Evolutionary conservation across 1,140 invertebrate genomes (phyloP).

Genomic region (Diploscapter pachys): DNA sequence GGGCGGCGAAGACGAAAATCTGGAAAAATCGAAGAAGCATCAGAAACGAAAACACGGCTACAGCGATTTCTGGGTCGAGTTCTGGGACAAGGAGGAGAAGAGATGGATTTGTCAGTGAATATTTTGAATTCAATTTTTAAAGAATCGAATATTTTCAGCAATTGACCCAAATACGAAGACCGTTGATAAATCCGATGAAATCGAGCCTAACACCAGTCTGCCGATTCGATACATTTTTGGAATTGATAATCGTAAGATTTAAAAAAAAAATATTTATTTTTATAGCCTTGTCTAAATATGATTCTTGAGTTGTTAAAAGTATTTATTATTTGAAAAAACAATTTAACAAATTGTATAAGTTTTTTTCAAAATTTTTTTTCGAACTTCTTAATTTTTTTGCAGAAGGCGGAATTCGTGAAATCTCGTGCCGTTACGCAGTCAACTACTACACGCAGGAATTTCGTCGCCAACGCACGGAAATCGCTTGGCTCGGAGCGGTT

Average conservation of each 20-base stretch:
- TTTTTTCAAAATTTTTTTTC: slow-evolving; percentile 12
- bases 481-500: slow-evolving; percentile 37
- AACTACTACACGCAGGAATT: slow-evolving; percentile 39
- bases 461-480: slow-evolving; percentile 40
- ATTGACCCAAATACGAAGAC: slow-evolving; percentile 24
- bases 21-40: slow-evolving; percentile 3
- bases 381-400: slow-evolving; percentile 15
- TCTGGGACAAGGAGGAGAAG: slow-evolving; percentile 34
- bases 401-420: slow-evolving; percentile 45
- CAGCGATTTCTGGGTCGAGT: slow-evolving; percentile 38
- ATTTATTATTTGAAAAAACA: no score
- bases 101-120: slow-evolving; percentile 35
- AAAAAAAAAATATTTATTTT: neutral
- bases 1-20: no score
- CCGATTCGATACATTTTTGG: slow-evolving; percentile 45
- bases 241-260: slow-evolving; percentile 46
- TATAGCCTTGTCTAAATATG: slow-evolving; percentile 4
- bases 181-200: slow-evolving; percentile 23
- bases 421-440: slow-evolving; percentile 41
- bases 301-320: slow-evolving; percentile 1
- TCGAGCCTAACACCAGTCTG: slow-evolving; percentile 8
- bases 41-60: slow-evolving; percentile 11
- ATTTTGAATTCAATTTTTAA: neutral
- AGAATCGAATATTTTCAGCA: slow-evolving; percentile 17
- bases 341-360: no score